Percentiles rank a stretch among this genome's conserved stretches.
Conservation (phyloP, 2,888 invertebrate species). For the Phoronis australis region DNA sequence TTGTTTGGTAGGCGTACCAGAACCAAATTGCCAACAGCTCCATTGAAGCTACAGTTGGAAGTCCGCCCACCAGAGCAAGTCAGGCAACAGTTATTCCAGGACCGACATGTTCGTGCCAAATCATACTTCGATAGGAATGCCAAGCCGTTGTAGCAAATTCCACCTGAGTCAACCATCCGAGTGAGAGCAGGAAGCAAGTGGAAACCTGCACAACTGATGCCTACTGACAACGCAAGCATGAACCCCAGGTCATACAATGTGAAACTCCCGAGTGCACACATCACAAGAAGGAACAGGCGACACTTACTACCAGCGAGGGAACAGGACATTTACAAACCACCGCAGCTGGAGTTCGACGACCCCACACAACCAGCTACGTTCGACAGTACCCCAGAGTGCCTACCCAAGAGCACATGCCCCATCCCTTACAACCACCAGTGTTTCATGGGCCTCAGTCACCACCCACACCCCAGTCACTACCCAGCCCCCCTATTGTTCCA, state of each 20-base stretch:
- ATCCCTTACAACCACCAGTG: no score
- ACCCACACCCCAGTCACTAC: no score
- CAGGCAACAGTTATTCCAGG: neutral
- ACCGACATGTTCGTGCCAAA: neutral
- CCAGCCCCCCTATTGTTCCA: no score
- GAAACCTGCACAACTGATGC: neutral
- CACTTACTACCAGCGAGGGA: neutral
- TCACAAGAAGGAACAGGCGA: neutral
- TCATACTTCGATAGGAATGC: neutral
- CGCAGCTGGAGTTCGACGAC: no score
- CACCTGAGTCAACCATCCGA: neutral
- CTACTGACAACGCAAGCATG: neutral
- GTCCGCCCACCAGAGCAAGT: neutral
- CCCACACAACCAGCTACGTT: no score
- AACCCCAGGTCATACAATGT: constrained; percentile 1
- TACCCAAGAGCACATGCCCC: no score
- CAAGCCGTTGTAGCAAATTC: neutral
- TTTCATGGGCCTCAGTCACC: no score
- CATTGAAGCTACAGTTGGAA: neutral
- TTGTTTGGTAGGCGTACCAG: neutral
- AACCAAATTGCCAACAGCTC: constrained; percentile 3
- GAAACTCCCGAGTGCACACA: neutral
- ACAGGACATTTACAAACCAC: neutral
- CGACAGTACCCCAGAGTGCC: no score
- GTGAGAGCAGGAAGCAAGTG: neutral